A percentile compares a stretch with the other conserved stretches of the same genome.
phyloP scores from a whole-genome alignment of 2,888 invertebrate genomes.

The Nomada lathburiana region DNA sequence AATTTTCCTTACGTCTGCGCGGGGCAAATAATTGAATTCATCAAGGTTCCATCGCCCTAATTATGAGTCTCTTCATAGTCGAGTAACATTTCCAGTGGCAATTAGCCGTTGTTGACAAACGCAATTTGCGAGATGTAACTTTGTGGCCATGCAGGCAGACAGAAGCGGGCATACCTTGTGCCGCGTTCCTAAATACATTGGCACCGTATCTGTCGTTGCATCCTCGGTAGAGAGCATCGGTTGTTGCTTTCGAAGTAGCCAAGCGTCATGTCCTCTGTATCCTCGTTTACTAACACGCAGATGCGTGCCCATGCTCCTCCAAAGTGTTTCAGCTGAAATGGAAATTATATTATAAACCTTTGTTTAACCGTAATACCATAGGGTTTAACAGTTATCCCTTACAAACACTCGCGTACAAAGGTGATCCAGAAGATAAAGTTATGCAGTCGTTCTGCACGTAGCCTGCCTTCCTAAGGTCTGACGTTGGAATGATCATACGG shows the following conservation, averaged over 20 bases:
- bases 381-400: background rate
- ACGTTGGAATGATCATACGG: too few species aligned
- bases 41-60: constrained; percentile 77
- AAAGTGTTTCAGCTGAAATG: constrained; percentile 30
- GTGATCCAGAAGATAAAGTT: background rate
- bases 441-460: background rate
- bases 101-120: constrained; percentile 83
- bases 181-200: constrained; percentile 64
- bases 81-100: constrained; percentile 81
- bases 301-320: constrained; percentile 27
- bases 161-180: constrained; percentile 59
- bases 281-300: constrained; percentile 56
- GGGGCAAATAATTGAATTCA: constrained; percentile 77
- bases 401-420: background rate
- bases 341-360: constrained; percentile 53
- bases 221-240: constrained; percentile 54
- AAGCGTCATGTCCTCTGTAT: constrained; percentile 47
- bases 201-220: constrained; percentile 38
- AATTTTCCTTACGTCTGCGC: constrained; percentile 23
- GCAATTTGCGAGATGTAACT: constrained; percentile 82
- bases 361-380: constrained; percentile 25
- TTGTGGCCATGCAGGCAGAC: constrained; percentile 67
- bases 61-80: constrained; percentile 81
- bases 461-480: background rate
- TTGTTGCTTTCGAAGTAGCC: constrained; percentile 68